Evolutionary conservation across 2,888 invertebrate genomes (phyloP), one percentile per base, ranked within the genome.

Genomic region (Mythimna ferrago): DNA sequence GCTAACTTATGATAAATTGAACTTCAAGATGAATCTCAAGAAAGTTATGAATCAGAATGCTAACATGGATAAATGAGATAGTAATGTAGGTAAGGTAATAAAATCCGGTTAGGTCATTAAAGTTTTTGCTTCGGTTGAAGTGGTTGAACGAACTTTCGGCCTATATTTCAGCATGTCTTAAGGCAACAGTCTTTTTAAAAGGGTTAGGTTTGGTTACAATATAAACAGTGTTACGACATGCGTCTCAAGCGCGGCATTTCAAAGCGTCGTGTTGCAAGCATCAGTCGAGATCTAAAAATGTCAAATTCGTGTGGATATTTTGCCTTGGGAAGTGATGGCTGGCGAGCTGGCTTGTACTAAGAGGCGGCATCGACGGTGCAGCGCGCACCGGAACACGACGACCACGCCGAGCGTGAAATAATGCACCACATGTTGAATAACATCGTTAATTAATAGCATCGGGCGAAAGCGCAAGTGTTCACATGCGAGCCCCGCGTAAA

Each of bases 401-500:
- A 88, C 86, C 89, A 89, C 87, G 86, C 90, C 86, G 87, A 92
- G 89, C 93, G 91, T 94, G 91, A 93, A 94, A 92, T 93, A 94
- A 94, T 93, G 92, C 93, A 91, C 93, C 94, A 93, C 91, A 93
- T 94, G 95, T 94, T 94, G 91, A 92, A 93, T 93, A 94, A 93
- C 91, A 92, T 90, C 86, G 86, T 91, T 93, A 93, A 94, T 95
- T 94, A 94, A 93, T 93, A 88, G 90, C 92, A 91, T 88, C 90
- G 86, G 90, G 93, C 92, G 94, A 95, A 95, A 95, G 93, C 89
- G 94, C 91, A 93, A 95, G 94, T 93, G 92, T 94, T 94, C 94
- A 93, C 94, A 94, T 93, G 94, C 93, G 86, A 92, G 88, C 84
- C 87, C 78, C 78, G 85, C 83, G 89, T 90, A 91, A 90, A 92